Evolutionary conservation across 1,140 invertebrate genomes (phyloP).

Genomic region (Heliconius hermathena): DNA sequence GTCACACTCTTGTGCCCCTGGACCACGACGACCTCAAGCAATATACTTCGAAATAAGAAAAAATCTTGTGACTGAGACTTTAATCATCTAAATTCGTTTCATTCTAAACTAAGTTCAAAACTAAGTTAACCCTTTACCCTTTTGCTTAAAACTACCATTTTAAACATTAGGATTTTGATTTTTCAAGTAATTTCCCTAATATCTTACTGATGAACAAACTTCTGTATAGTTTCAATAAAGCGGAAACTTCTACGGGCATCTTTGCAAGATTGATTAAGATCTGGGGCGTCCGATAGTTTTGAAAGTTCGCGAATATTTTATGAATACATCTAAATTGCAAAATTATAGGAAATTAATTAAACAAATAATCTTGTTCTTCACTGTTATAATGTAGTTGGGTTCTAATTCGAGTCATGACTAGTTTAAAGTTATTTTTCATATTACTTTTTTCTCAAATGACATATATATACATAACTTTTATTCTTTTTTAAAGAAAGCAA

Average conservation of each 20-base stretch:
- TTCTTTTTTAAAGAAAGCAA: no score
- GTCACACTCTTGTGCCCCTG: no score
- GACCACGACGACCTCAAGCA: no score
- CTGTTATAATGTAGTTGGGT: not conserved
- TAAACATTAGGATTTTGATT: not conserved
- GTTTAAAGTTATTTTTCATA: no score
- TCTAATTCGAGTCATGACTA: no score
- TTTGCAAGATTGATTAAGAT: slow-evolving; percentile 11
- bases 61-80: no score
- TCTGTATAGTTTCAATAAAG: not conserved
- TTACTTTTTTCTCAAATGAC: no score
- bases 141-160: not conserved
- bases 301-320: slow-evolving; percentile 5
- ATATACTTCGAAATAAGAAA: no score
- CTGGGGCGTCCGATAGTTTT: slow-evolving; percentile 4
- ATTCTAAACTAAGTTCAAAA: not conserved
- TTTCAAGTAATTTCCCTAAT: not conserved
- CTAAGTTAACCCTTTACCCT: not conserved
- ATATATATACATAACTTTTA: no score
- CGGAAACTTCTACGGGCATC: not conserved
- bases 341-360: not conserved
- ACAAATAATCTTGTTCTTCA: not conserved
- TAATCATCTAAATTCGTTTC: no score
- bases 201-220: slow-evolving; percentile 7
- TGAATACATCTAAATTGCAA: not conserved